Conservation (phyloP, 2,797 vertebrate species). For the Oceanodroma leucorhoa region DNA sequence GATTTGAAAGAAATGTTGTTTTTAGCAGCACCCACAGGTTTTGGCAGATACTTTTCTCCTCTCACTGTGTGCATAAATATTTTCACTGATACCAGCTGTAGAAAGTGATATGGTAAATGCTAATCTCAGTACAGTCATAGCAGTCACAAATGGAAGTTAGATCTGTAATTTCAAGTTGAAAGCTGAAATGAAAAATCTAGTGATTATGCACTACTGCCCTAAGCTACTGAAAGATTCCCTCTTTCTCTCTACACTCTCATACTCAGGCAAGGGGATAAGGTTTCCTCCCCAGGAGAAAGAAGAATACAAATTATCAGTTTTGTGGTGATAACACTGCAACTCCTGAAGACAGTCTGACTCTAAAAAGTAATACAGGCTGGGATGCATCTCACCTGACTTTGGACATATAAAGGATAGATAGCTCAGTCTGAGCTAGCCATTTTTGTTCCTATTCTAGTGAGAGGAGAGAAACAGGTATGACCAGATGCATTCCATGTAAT, state of each 20-base stretch:
- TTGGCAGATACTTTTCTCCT: constrained; percentile 60
- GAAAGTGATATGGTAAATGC: constrained; percentile 62
- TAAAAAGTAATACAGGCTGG: background rate
- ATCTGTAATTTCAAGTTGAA: constrained; percentile 62
- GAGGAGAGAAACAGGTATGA: background rate
- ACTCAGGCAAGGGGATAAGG: constrained; percentile 3
- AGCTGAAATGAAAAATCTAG: constrained; percentile 57
- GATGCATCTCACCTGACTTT: background rate
- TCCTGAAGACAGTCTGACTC: constrained; percentile 1
- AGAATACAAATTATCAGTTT: constrained; percentile 27
- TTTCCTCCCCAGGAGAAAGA: constrained; percentile 19
- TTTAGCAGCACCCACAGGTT: constrained; percentile 60
- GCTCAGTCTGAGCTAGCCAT: background rate
- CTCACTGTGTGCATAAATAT: constrained; percentile 61
- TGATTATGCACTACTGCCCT: constrained; percentile 57
- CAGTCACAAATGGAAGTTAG: constrained; percentile 59
- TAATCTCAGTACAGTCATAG: constrained; percentile 62
- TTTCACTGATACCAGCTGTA: constrained; percentile 66
- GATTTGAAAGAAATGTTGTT: constrained; percentile 47
- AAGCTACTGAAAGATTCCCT: constrained; percentile 29
- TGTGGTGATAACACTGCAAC: constrained; percentile 10
- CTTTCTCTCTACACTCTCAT: background rate
- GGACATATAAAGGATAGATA: background rate
- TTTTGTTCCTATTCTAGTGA: background rate
- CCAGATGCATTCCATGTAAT: background rate